Percentiles rank a stretch among this genome's conserved stretches.
Evolutionary conservation across 2,113 vertebrate species (phyloP).

Genomic region (Anarhynchus alexandrinus): DNA sequence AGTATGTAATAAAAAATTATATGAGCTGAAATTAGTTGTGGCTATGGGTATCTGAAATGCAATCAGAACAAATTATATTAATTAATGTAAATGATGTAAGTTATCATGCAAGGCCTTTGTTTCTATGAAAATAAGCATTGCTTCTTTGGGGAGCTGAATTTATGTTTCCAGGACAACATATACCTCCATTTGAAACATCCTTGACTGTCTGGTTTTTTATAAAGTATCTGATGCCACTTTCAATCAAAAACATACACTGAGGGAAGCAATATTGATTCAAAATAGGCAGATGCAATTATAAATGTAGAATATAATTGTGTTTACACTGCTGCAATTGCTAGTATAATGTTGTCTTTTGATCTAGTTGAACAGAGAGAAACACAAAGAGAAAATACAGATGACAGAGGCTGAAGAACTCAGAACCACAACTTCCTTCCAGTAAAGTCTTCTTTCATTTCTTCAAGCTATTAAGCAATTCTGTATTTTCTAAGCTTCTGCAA

Average conservation of each 20-base stretch:
- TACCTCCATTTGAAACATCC: not conserved
- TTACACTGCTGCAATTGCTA: not conserved
- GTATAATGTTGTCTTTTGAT: not conserved
- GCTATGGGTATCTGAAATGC: not conserved
- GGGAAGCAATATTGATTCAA: not conserved
- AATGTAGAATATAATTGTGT: not conserved
- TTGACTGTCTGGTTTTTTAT: not conserved
- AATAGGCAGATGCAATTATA: not conserved
- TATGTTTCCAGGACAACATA: not conserved
- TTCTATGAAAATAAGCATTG: not conserved
- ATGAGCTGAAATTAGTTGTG: not conserved
- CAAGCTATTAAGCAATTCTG: slow-evolving; percentile 29
- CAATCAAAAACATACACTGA: not conserved
- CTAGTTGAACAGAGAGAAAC: not conserved
- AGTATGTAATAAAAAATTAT: not conserved
- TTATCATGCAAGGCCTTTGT: not conserved
- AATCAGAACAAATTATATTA: not conserved
- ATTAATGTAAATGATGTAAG: not conserved
- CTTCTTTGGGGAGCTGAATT: not conserved
- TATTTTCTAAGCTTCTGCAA: slow-evolving; percentile 25
- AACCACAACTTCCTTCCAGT: slow-evolving; percentile 44
- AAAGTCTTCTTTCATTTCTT: slow-evolving; percentile 39
- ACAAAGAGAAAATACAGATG: not conserved
- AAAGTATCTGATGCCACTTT: not conserved
- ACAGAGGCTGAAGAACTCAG: not conserved